A percentile compares a stretch with the other conserved stretches of the same genome.
Conservation (phyloP, 2,113 vertebrate genomes). For the Astatotilapia flaviijosephi region DNA sequence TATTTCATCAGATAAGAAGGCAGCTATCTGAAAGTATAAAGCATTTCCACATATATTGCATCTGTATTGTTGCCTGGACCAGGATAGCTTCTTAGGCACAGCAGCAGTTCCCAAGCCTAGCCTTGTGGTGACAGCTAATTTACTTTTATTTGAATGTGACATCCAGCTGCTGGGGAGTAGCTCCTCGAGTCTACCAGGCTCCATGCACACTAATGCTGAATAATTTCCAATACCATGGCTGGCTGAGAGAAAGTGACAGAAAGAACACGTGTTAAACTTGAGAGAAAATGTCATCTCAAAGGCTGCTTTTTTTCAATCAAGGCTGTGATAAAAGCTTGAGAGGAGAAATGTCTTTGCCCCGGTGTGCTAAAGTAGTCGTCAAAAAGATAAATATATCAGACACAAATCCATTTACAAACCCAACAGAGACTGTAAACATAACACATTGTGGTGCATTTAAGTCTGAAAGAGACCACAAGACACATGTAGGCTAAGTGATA, state of each 20-base stretch:
- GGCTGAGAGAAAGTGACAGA: conserved; percentile 9
- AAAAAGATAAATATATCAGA: conserved; percentile 5
- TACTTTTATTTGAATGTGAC: conserved; percentile 59
- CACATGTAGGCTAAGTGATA: background rate
- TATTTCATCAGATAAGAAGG: background rate
- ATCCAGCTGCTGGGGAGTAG: conserved; percentile 30
- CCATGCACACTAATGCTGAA: conserved; percentile 24
- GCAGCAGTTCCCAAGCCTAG: conserved; percentile 23
- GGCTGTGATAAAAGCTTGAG: background rate
- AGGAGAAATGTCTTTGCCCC: background rate
- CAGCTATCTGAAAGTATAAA: background rate
- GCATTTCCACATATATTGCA: conserved; percentile 5
- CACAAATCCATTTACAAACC: conserved; percentile 11
- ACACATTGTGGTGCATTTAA: background rate
- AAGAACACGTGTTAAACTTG: conserved; percentile 3
- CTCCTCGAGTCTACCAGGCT: conserved; percentile 9
- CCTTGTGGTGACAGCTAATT: conserved; percentile 60
- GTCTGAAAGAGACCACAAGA: background rate
- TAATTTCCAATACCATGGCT: conserved; percentile 52
- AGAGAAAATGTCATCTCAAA: background rate
- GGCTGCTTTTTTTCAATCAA: background rate
- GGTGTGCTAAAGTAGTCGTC: background rate
- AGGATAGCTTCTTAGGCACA: conserved; percentile 33
- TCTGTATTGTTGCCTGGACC: conserved; percentile 13
- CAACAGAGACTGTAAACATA: conserved; percentile 14